Evolutionary conservation across 1,140 invertebrate genomes (phyloP).

Genomic region (Sesamia nonagrioides): DNA sequence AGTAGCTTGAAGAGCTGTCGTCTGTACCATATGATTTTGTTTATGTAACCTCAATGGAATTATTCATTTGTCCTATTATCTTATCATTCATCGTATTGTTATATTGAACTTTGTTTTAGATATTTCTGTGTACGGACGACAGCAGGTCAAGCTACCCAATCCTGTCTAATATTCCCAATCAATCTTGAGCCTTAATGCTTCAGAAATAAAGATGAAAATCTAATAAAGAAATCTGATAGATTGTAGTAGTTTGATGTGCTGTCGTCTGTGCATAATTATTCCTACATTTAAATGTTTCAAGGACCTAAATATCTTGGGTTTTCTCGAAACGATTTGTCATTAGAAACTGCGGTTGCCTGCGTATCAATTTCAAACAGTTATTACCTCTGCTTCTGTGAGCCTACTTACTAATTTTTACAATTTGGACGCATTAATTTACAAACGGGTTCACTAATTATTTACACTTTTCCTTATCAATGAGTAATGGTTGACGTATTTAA

Average conservation of each 20-base stretch:
- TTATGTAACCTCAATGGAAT: not conserved
- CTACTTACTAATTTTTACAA: not conserved
- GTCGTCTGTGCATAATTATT: not conserved
- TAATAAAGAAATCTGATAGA: too few species aligned
- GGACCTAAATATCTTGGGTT: constrained; percentile 17
- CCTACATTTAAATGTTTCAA: not conserved
- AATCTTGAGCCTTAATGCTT: too few species aligned
- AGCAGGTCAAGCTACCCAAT: too few species aligned
- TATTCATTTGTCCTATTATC: not conserved
- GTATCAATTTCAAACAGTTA: not conserved
- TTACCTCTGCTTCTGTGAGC: not conserved
- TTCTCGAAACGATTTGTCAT: constrained; percentile 4
- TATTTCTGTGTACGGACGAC: not conserved
- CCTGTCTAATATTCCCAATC: too few species aligned
- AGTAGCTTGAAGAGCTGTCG: too few species aligned
- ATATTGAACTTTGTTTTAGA: not conserved
- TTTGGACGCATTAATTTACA: not conserved
- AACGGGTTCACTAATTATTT: constrained; percentile 10
- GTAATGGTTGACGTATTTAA: constrained; percentile 15
- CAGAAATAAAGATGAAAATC: too few species aligned
- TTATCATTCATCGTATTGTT: not conserved
- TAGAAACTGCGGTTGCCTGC: not conserved
- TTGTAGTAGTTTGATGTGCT: too few species aligned
- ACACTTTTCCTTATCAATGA: constrained; percentile 33
- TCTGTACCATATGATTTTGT: too few species aligned